phyloP scores from a whole-genome alignment of 2,797 vertebrate species.

The Chelonia mydas region DNA sequence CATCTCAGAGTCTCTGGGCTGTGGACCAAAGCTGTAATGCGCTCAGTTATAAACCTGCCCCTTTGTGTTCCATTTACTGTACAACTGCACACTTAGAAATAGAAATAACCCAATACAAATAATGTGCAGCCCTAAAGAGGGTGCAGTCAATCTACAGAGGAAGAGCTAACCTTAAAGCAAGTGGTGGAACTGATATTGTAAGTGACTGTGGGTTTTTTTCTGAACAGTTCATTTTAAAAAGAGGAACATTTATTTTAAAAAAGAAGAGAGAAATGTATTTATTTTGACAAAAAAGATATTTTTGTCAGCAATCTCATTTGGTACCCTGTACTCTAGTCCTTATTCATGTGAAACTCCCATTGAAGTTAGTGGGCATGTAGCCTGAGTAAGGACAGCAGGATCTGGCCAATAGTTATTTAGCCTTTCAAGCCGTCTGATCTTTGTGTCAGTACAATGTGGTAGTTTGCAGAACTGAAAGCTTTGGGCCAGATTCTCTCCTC shows the following conservation, averaged over 20 bases:
- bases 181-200: not conserved
- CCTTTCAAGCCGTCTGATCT: not conserved
- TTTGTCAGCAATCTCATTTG: not conserved
- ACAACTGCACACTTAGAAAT: constrained; percentile 67
- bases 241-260: not conserved
- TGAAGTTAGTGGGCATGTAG: not conserved
- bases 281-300: not conserved
- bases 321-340: not conserved
- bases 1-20: constrained; percentile 33
- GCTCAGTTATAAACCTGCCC: constrained; percentile 66
- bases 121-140: constrained; percentile 44
- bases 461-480: not conserved
- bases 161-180: constrained; percentile 58
- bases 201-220: not conserved
- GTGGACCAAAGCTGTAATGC: constrained; percentile 65
- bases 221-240: not conserved
- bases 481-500: not conserved
- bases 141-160: constrained; percentile 32
- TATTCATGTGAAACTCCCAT: not conserved
- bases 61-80: constrained; percentile 76
- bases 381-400: not conserved
- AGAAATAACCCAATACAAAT: constrained; percentile 72
- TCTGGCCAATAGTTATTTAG: not conserved
- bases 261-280: not conserved
- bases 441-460: not conserved